Conservation (phyloP, 1,140 invertebrate genomes). For the Zaprionus tsacasi region DNA sequence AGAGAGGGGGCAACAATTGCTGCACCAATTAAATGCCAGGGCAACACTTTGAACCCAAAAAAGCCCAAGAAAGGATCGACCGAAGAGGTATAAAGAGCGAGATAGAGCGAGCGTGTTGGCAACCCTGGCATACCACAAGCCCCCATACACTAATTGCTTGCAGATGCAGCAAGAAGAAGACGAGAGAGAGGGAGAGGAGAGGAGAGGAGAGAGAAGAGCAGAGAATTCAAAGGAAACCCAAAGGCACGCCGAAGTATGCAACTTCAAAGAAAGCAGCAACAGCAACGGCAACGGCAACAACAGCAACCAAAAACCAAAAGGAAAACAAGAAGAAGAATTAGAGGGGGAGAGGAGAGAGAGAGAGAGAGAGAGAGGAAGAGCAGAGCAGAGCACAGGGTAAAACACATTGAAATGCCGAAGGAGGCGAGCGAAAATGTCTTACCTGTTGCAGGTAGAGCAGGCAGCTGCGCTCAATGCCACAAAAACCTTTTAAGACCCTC, state of each 20-base stretch:
- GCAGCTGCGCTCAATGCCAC: constrained; percentile 73
- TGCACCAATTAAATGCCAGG: constrained; percentile 80
- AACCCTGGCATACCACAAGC: constrained; percentile 53
- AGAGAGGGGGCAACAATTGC: constrained; percentile 60
- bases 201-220: constrained; percentile 9
- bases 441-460: constrained; percentile 79
- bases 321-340: constrained; percentile 17
- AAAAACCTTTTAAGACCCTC: constrained; percentile 83
- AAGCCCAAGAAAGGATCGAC: constrained; percentile 19
- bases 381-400: constrained; percentile 35
- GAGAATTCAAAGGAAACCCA: constrained; percentile 77
- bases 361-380: no score
- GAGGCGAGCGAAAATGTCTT: constrained; percentile 76
- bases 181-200: neutral
- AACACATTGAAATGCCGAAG: constrained; percentile 76
- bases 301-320: constrained; percentile 45
- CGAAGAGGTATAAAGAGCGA: constrained; percentile 19
- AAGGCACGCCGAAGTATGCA: constrained; percentile 78
- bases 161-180: constrained; percentile 56
- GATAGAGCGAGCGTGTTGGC: neutral
- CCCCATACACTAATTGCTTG: constrained; percentile 78
- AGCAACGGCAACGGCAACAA: constrained; percentile 31
- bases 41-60: constrained; percentile 75
- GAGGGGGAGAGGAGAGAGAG: neutral
- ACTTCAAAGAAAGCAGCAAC: constrained; percentile 80